These are phyloP conservation scores for Corythaeola cristata DNA, from an alignment of 2,113 vertebrate species.

Conservation along the genomic window DNA sequence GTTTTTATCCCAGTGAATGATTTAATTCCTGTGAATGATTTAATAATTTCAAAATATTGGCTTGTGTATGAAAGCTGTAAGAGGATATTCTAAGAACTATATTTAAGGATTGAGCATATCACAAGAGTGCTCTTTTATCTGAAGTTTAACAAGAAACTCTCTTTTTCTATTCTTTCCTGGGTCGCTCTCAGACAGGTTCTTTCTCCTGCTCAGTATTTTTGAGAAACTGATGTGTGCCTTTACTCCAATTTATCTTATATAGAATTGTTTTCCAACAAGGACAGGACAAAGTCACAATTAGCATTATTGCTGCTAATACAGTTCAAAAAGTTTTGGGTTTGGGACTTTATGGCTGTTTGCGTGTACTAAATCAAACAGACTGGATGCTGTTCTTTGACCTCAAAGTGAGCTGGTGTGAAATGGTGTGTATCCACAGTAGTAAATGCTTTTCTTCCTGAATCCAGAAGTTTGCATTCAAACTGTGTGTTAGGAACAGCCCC, in stretches of 20 bases:
- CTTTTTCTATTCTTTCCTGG: background rate
- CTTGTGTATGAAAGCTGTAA: background rate
- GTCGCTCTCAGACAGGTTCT: background rate
- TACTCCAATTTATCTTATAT: background rate
- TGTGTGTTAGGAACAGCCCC: background rate
- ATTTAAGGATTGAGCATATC: background rate
- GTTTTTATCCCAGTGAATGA: background rate
- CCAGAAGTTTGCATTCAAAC: background rate
- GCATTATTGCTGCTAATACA: background rate
- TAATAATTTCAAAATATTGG: background rate
- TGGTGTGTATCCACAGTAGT: background rate
- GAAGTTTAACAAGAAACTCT: background rate
- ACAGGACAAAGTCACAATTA: background rate
- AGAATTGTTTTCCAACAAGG: background rate
- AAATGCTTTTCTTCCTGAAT: background rate
- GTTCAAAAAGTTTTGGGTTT: background rate
- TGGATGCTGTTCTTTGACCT: background rate
- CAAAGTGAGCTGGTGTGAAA: background rate
- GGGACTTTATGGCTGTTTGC: background rate
- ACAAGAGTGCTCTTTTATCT: background rate
- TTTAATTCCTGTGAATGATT: background rate
- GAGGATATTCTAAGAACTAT: background rate
- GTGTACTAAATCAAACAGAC: background rate
- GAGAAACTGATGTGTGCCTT: background rate
- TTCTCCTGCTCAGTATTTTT: background rate